Conservation (phyloP, 2,888 invertebrate species). For the Zele albiditarsus region DNA sequence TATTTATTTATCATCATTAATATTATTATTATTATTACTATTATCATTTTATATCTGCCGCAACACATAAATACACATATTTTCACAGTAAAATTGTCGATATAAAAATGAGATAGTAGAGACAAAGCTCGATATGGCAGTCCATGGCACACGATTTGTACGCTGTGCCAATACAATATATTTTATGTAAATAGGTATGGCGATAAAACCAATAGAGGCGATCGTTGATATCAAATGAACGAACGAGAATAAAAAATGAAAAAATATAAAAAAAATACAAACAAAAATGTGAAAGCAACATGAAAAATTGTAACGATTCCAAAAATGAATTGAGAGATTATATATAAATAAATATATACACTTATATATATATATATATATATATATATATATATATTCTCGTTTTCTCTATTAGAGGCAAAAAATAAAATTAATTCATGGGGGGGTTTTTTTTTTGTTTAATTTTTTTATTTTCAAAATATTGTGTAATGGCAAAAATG, state of each 20-base stretch:
- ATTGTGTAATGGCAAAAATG: not conserved
- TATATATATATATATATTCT: conserved; percentile 38
- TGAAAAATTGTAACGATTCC: conserved; percentile 37
- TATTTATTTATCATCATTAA: not conserved
- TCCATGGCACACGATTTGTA: conserved; percentile 58
- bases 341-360: conserved; percentile 40
- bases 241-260: conserved; percentile 41
- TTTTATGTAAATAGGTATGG: conserved; percentile 64
- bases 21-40: not conserved
- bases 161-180: conserved; percentile 67
- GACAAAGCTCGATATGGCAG: conserved; percentile 55
- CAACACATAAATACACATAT: conserved; percentile 15
- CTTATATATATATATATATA: conserved; percentile 43
- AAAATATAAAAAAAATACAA: conserved; percentile 39
- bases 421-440: conserved; percentile 42
- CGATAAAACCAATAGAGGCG: conserved; percentile 42
- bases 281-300: too few relatives aligned
- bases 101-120: conserved; percentile 32
- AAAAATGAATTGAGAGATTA: conserved; percentile 46
- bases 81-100: conserved; percentile 19
- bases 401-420: conserved; percentile 18
- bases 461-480: not conserved
- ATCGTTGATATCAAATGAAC: conserved; percentile 37
- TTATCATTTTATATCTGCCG: not conserved
- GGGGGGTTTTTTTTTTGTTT: conserved; percentile 30